Conservation (phyloP, 2,113 vertebrate species). For the Nycticorax nycticorax region DNA sequence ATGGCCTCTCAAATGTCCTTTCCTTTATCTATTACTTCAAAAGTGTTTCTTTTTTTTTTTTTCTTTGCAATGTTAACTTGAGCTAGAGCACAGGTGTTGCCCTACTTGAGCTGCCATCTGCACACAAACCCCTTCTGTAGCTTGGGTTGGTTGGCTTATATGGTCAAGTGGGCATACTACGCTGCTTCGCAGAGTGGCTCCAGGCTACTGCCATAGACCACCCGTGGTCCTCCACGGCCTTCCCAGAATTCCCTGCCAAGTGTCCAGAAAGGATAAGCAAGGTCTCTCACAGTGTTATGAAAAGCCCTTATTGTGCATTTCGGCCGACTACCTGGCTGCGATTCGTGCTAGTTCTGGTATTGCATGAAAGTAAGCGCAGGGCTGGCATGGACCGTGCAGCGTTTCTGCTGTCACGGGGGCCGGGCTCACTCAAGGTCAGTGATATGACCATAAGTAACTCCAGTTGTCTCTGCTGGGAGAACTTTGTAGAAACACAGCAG, state of each 20-base stretch:
- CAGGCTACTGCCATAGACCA: neutral
- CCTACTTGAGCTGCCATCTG: constrained; percentile 43
- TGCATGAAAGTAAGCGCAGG: rapidly evolving
- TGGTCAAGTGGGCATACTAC: neutral
- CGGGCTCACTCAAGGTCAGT: neutral
- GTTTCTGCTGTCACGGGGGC: neutral
- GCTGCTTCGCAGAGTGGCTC: neutral
- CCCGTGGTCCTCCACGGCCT: neutral
- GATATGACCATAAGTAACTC: neutral
- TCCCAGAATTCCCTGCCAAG: neutral
- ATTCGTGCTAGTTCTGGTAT: neutral
- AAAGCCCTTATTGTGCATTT: neutral
- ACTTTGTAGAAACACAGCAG: neutral
- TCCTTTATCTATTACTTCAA: neutral
- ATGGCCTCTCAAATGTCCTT: neutral
- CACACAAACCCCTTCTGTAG: neutral
- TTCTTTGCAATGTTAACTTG: neutral
- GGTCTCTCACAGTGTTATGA: neutral
- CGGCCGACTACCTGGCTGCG: neutral
- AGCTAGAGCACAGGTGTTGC: constrained; percentile 34
- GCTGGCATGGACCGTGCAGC: neutral
- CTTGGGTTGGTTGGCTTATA: neutral
- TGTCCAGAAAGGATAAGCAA: neutral
- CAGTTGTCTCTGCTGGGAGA: neutral
- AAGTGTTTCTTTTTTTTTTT: constrained; percentile 20